These are phyloP conservation scores for Colistium nudipinnis DNA, from an alignment of 2,113 vertebrate genomes.

Conservation along the genomic window DNA sequence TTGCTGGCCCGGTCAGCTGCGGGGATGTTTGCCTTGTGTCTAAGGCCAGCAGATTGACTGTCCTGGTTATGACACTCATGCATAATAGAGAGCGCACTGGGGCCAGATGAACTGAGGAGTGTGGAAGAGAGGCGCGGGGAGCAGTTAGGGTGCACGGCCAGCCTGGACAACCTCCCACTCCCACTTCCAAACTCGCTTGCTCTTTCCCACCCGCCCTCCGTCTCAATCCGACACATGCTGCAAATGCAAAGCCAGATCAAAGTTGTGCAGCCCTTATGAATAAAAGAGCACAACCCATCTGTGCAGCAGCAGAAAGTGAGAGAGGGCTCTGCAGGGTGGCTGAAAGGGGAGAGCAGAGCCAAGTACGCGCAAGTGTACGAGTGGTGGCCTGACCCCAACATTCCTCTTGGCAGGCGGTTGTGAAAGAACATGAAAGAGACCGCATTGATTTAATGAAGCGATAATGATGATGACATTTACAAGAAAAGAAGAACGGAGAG, in stretches of 20 bases:
- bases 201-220: conserved; percentile 18
- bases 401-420: conserved; percentile 44
- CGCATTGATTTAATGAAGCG: conserved; percentile 52
- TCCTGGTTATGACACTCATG: conserved; percentile 56
- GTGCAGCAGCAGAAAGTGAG: conserved; percentile 57
- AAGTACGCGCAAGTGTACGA: conserved; percentile 4
- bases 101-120: conserved; percentile 26
- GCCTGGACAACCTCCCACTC: conserved; percentile 34
- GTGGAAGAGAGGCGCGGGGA: conserved; percentile 23
- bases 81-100: conserved; percentile 56
- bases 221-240: conserved; percentile 51
- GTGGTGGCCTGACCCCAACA: not conserved
- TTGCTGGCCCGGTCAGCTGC: conserved; percentile 4
- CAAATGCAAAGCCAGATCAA: conserved; percentile 77
- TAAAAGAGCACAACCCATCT: conserved; percentile 78
- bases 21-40: conserved; percentile 18
- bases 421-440: conserved; percentile 49
- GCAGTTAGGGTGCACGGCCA: conserved; percentile 41
- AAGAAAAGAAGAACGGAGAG: not conserved
- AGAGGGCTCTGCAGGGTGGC: conserved; percentile 36
- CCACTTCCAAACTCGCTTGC: conserved; percentile 2
- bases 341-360: conserved; percentile 35
- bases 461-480: conserved; percentile 29
- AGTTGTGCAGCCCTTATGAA: conserved; percentile 77
- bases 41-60: conserved; percentile 42